These are phyloP conservation scores for Halocaridina rubra DNA, from an alignment of 2,888 invertebrate genomes.

Conservation along the genomic window DNA sequence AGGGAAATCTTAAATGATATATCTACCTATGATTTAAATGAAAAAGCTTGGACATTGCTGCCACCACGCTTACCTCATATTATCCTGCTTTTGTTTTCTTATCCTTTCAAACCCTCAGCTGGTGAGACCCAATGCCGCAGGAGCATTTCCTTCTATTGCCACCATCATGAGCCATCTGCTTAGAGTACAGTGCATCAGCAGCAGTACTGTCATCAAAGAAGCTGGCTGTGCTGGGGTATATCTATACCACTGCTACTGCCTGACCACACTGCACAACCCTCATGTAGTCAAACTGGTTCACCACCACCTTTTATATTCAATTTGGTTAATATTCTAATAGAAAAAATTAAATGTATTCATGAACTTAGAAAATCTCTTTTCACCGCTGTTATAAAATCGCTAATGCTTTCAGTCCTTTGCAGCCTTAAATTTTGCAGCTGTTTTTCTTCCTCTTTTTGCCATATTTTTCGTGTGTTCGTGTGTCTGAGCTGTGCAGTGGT, in stretches of 20 bases:
- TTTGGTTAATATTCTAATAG: too few relatives aligned
- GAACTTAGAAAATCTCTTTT: too few relatives aligned
- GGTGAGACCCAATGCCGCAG: slow-evolving; percentile 50
- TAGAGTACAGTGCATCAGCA: slow-evolving; percentile 28
- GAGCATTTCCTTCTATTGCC: slow-evolving; percentile 30
- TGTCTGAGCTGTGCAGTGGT: not conserved
- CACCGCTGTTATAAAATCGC: slow-evolving; percentile 11
- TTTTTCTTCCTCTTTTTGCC: too few relatives aligned
- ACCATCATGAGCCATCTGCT: slow-evolving; percentile 30
- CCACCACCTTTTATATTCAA: too few relatives aligned
- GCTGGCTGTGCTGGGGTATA: slow-evolving; percentile 26
- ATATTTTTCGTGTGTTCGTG: not conserved
- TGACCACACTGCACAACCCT: slow-evolving; percentile 22
- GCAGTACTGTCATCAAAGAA: slow-evolving; percentile 29
- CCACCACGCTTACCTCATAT: not conserved
- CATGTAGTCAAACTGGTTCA: too few relatives aligned
- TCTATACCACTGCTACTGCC: slow-evolving; percentile 24
- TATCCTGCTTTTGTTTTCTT: slow-evolving; percentile 5
- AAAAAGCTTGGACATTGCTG: too few relatives aligned
- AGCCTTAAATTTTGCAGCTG: slow-evolving; percentile 18
- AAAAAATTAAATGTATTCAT: too few relatives aligned
- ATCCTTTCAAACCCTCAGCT: slow-evolving; percentile 32
- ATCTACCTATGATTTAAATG: too few relatives aligned
- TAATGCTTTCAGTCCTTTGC: slow-evolving; percentile 11
- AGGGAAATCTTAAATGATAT: not conserved